phyloP scores from a whole-genome alignment of 2,113 vertebrate genomes.

The Poeciliopsis prolifica region DNA sequence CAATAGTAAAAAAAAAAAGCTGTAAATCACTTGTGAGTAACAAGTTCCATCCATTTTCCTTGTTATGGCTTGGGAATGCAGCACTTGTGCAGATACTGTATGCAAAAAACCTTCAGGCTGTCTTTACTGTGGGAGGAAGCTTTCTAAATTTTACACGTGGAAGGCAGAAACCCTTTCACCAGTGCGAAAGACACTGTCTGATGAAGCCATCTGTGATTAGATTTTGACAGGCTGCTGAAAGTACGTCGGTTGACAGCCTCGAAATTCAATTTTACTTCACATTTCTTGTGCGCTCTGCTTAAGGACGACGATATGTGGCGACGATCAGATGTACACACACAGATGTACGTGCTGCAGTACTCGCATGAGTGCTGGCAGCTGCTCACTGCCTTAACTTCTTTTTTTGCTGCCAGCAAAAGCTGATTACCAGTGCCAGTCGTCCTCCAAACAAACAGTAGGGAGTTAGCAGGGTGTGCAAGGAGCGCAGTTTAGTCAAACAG shows the following conservation, averaged over 20 bases:
- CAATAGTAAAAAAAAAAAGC: conserved; percentile 51
- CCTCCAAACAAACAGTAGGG: conserved; percentile 46
- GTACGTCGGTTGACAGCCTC: conserved; percentile 51
- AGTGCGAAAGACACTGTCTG: conserved; percentile 47
- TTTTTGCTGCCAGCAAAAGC: conserved; percentile 55
- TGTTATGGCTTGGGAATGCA: conserved; percentile 40
- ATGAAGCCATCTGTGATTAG: conserved; percentile 66
- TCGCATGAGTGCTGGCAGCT: conserved; percentile 41
- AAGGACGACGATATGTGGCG: conserved; percentile 44
- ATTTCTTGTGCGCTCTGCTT: conserved; percentile 35
- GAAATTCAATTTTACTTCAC: conserved; percentile 61
- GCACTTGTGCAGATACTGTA: conserved; percentile 46
- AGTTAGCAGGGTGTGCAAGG: conserved; percentile 22
- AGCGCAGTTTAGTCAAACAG: conserved; percentile 29
- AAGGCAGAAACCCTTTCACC: conserved; percentile 55
- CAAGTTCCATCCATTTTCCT: conserved; percentile 73
- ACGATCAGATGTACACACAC: conserved; percentile 31
- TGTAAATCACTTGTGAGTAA: conserved; percentile 73
- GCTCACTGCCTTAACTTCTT: conserved; percentile 46
- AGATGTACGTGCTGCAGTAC: conserved; percentile 19
- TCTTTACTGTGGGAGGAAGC: conserved; percentile 51
- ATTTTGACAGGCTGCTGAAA: conserved; percentile 59
- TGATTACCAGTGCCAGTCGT: conserved; percentile 58
- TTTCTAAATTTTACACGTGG: conserved; percentile 50
- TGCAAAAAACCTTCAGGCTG: conserved; percentile 48